Conservation (phyloP, 2,888 invertebrate species). For the Pseudoips prasinana region DNA sequence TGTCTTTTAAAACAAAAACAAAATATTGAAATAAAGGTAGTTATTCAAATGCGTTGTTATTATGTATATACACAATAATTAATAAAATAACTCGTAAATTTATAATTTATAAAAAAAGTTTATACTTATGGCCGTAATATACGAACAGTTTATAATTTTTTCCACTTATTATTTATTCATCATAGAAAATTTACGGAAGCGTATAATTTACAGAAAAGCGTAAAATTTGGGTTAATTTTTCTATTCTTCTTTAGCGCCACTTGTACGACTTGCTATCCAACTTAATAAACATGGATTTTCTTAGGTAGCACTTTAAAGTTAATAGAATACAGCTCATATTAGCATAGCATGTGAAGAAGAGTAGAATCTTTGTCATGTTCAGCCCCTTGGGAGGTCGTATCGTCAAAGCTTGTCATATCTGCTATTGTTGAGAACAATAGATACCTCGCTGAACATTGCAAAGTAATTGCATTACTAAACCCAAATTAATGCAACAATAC, state of each 20-base stretch:
- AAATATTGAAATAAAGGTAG: too few species aligned
- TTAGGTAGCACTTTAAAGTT: not conserved
- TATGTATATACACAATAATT: too few species aligned
- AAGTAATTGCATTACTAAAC: constrained; percentile 65
- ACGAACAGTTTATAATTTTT: too few species aligned
- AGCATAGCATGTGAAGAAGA: not conserved
- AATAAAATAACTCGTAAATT: too few species aligned
- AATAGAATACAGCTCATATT: constrained; percentile 1
- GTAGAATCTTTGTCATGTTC: constrained; percentile 8
- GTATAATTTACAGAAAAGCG: constrained; percentile 44
- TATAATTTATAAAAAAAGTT: too few species aligned
- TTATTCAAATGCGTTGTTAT: too few species aligned
- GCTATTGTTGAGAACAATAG: constrained; percentile 34
- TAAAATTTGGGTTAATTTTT: constrained; percentile 46
- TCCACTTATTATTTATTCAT: too few species aligned
- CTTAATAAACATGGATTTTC: too few species aligned
- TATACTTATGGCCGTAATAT: too few species aligned
- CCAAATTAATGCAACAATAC: constrained; percentile 52
- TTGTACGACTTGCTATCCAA: constrained; percentile 2
- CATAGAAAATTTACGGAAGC: constrained; percentile 29
- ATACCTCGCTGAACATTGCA: constrained; percentile 50
- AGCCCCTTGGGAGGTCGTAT: constrained; percentile 58
- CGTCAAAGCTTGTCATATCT: constrained; percentile 68
- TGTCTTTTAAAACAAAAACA: too few species aligned
- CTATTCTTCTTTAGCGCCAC: constrained; percentile 52